These are phyloP conservation scores for Trogon surrucura DNA, from an alignment of 2,113 vertebrate species.

Conservation along the genomic window DNA sequence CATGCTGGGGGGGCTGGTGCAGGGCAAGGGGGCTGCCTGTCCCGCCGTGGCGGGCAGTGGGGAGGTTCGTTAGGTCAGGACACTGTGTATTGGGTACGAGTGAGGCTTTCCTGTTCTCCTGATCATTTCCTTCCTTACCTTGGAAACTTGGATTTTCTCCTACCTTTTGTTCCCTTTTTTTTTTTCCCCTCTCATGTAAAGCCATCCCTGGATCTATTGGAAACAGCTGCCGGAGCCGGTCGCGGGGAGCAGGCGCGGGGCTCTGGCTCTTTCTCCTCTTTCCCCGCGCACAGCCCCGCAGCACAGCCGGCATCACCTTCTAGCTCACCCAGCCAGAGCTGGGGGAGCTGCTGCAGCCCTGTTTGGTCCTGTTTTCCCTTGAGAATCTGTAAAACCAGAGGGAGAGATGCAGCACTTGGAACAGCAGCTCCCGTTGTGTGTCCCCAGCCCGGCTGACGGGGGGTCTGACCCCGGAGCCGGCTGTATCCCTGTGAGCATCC, in stretches of 20 bases:
- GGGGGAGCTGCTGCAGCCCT: neutral
- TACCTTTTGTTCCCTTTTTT: slow-evolving; percentile 63
- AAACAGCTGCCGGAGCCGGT: neutral
- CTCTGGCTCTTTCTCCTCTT: neutral
- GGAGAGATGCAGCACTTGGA: rapidly evolving
- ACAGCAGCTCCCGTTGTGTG: neutral
- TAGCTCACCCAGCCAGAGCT: neutral
- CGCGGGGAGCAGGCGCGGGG: neutral
- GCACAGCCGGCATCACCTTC: neutral
- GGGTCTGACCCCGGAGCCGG: rapidly evolving
- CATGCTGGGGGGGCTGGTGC: neutral
- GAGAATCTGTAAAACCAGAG: neutral
- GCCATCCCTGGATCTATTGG: slow-evolving; percentile 48
- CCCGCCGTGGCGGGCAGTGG: neutral
- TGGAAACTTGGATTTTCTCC: slow-evolving; percentile 66
- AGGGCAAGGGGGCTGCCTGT: neutral
- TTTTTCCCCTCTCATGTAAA: neutral
- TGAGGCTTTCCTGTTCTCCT: slow-evolving; percentile 62
- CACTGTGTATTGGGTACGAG: slow-evolving; percentile 45
- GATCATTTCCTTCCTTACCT: slow-evolving; percentile 75
- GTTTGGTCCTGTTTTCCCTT: neutral
- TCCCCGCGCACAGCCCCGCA: rapidly evolving
- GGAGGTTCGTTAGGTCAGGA: slow-evolving; percentile 37
- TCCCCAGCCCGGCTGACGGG: neutral
- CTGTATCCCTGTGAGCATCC: neutral